Evolutionary conservation across 2,113 vertebrate species (phyloP).

Genomic region (Larimichthys polyactis): DNA sequence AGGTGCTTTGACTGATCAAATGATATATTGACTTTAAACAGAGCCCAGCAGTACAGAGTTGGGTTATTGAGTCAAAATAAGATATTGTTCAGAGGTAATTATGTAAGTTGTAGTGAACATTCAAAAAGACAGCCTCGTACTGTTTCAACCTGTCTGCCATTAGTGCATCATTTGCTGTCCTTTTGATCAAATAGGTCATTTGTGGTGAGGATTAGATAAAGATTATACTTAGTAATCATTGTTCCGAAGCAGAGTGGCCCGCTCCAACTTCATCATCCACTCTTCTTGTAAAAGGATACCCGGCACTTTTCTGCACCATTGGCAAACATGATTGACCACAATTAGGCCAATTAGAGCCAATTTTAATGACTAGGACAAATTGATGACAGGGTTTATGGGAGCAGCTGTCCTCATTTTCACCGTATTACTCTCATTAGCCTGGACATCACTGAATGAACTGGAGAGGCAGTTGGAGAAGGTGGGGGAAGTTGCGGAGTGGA

Average conservation of each 20-base stretch:
- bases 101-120: slow-evolving; percentile 16
- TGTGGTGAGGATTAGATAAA: slow-evolving; percentile 62
- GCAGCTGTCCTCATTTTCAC: slow-evolving; percentile 71
- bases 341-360: slow-evolving; percentile 76
- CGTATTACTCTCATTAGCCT: slow-evolving; percentile 50
- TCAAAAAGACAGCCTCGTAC: slow-evolving; percentile 13
- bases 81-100: slow-evolving; percentile 24
- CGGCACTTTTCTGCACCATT: slow-evolving; percentile 76
- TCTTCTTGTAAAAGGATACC: slow-evolving; percentile 73
- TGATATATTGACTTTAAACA: slow-evolving; percentile 44
- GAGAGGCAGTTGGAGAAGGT: background rate
- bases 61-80: slow-evolving; percentile 37
- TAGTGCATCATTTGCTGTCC: slow-evolving; percentile 59
- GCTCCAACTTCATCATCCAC: slow-evolving; percentile 43
- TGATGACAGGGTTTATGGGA: slow-evolving; percentile 74
- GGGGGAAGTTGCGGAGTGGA: slow-evolving; percentile 27
- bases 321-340: slow-evolving; percentile 75
- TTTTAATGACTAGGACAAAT: slow-evolving; percentile 79
- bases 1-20: slow-evolving; percentile 43
- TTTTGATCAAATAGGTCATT: slow-evolving; percentile 66
- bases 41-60: background rate
- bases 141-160: slow-evolving; percentile 60
- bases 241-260: slow-evolving; percentile 34
- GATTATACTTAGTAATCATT: slow-evolving; percentile 59
- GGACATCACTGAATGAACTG: slow-evolving; percentile 44